Conservation (phyloP, 2,888 invertebrate genomes). For the Troglohyphantes excavatus region DNA sequence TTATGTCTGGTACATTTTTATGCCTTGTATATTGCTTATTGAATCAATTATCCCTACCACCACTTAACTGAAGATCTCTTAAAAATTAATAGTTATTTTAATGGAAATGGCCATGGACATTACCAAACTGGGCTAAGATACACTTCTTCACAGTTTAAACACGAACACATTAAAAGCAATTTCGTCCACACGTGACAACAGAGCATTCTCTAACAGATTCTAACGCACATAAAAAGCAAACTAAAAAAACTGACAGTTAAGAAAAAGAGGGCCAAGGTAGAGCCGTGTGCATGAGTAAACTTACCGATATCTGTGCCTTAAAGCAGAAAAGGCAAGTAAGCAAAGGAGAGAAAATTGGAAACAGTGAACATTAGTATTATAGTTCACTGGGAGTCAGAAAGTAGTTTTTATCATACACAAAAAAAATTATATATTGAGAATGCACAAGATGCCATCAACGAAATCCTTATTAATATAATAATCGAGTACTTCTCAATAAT, state of each 20-base stretch:
- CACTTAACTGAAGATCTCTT: too few species aligned
- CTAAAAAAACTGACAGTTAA: conserved; percentile 24
- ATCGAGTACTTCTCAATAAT: too few species aligned
- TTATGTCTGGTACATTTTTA: too few species aligned
- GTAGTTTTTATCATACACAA: conserved; percentile 31
- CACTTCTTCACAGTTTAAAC: not conserved
- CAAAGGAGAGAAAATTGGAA: conserved; percentile 78
- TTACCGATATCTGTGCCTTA: conserved; percentile 79
- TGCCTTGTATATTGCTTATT: too few species aligned
- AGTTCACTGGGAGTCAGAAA: conserved; percentile 60
- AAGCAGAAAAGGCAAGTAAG: conserved; percentile 78
- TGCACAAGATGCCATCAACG: not conserved
- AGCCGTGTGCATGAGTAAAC: conserved; percentile 59
- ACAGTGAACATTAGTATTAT: conserved; percentile 70
- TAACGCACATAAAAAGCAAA: not conserved
- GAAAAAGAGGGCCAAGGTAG: conserved; percentile 15
- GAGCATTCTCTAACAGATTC: not conserved
- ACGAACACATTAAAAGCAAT: not conserved
- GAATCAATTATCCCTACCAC: too few species aligned
- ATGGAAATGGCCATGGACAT: too few species aligned
- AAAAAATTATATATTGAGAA: not conserved
- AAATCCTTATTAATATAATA: too few species aligned
- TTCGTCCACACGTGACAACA: not conserved
- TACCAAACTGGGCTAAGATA: too few species aligned
- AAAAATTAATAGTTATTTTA: too few species aligned